Conservation (phyloP, 2,797 vertebrate species). For the Aselliscus stoliczkanus region DNA sequence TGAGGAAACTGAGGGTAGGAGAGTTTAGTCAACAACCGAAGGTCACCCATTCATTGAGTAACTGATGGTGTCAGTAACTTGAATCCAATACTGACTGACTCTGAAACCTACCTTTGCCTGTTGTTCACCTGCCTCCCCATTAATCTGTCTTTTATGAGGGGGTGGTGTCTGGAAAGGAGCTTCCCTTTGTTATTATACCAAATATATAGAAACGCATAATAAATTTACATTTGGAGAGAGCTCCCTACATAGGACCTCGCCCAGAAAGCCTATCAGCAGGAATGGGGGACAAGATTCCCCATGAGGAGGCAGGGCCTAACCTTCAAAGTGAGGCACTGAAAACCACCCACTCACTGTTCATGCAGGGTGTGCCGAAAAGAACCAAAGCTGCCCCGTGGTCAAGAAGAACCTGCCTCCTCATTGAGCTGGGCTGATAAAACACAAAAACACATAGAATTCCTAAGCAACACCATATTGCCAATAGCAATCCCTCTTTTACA, state of each 20-base stretch:
- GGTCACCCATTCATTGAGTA: neutral
- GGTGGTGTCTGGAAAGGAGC: neutral
- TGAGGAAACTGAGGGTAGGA: neutral
- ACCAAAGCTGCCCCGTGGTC: neutral
- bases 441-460: neutral
- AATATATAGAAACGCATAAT: slow-evolving; percentile 46
- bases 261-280: neutral
- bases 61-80: neutral
- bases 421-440: neutral
- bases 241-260: neutral
- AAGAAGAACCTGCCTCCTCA: neutral
- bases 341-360: too few species aligned
- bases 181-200: slow-evolving; percentile 56
- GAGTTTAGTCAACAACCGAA: neutral
- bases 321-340: neutral
- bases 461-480: neutral
- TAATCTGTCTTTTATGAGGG: neutral
- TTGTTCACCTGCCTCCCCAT: neutral
- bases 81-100: neutral
- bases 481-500: neutral
- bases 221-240: slow-evolving; percentile 46
- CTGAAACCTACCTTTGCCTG: neutral
- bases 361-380: neutral
- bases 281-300: neutral
- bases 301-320: neutral